Evolutionary conservation across 2,888 invertebrate species (phyloP), one percentile per base, ranked within the genome.

Genomic region (Zonitis immaculata): DNA sequence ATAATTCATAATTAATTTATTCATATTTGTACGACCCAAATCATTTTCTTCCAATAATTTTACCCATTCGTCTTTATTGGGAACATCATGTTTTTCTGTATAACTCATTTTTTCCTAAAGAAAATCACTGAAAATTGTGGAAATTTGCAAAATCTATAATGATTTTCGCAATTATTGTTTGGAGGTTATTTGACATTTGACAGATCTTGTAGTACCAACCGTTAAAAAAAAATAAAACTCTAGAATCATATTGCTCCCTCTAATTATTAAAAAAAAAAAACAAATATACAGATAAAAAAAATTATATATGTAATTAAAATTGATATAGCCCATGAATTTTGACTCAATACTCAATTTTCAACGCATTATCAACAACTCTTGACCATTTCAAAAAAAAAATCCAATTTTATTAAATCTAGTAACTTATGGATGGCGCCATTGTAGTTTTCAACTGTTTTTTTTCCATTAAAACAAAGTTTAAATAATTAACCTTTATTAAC

Each of bases 1-100:
- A 77, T 98, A 98, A 78, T 98, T 96, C 96, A 98, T 97, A 63
- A 98, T 95, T 60, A 98, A 81, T 76, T 92, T 91, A 77, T 98
- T 97, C 91, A 98, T 95, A 67, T 94, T 92, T 39, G 89, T 86
- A 65, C 95, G 82, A 50, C 92, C 92, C 64, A 95, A 87, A 66
- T 91, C 91, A 62, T 87, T 79, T 59, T 86, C 82, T 71, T 89
- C 88, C 11, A 90, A 76, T 70, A 85, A 82, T 57, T 82, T 83
- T 65, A 88, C 80, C 87, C 87, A 88, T 64, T 91, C 89, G 60
- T 88, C 85, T 69, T 84, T 84, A 62, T 84, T 74, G 56, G 77
- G 72, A 49, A 72, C 69, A 47, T 79, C 79, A 56, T 77, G 76
- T 68, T 79, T 79, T 56, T 80, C 80, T 42, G 77, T 72, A 61